Evolutionary conservation across 1,140 invertebrate genomes (phyloP), one percentile per base, ranked within the genome.

Genomic region (Drosophila trapezifrons): DNA sequence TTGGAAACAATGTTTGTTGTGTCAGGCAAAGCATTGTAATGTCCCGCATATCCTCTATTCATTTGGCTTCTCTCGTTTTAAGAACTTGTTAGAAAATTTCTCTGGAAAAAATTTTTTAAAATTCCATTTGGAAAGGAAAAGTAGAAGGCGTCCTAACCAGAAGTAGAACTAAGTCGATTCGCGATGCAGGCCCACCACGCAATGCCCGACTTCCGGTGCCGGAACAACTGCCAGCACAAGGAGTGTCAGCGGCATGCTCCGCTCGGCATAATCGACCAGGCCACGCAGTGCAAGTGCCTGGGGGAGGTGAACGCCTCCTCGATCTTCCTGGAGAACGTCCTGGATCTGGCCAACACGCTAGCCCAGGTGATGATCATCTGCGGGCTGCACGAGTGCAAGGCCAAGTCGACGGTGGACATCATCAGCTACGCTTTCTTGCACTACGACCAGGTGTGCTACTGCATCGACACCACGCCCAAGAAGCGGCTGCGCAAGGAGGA

Each of bases 391-490:
- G 90, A 91, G 54, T 91, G 90, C 47, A 91, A 91, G 49, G 90
- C 90, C 25, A 91, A 90, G 27, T 87, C 84, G 0, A 84, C 90
- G 12, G 82, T 91, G 6, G 90, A 91, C 51, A 89, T 91, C 4
- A 82, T 82, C 1, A 87, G 84, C 0, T 91, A 91, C 18, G 85
- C 90, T 0, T 91, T 91, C 47, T 57, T 91, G 59, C 90, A 91
- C 25, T 91, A 91, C 49, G 90, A 91, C 59, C 89, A 91, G 66
- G 87, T 91, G 20, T 90, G 90, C 43, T 91, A 91, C 38, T 91
- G 89, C 64, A 73, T 91, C 4, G 90, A 91, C 27, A 82, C 90
- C 6, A 77, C 63, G 10, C 90, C 90, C 1, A 91, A 91, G 67
- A 91, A 91, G 20, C 71, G 90, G 1, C 20, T 91, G 22, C 62